Evolutionary conservation across 2,797 vertebrate species (phyloP), one percentile per base, ranked within the genome.

Genomic region (Eulemur albifrons): DNA sequence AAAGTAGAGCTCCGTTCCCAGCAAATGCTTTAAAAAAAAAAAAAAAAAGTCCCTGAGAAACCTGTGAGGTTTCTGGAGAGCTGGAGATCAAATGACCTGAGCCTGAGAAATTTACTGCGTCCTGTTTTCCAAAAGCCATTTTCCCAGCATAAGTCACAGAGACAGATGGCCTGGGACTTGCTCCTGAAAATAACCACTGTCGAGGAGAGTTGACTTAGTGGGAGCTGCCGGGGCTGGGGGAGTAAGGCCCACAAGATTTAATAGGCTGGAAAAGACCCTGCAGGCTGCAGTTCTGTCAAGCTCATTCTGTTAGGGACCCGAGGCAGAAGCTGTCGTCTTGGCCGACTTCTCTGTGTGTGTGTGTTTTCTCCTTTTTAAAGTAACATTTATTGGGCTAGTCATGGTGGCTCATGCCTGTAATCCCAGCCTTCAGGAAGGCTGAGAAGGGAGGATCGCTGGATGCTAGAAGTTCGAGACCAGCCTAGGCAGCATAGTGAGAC

Each of bases 71-170:
- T 65, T 65, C 32, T 65, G 61, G 93, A 84, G 59, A 61, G 38
- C 59, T 40, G 6, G 35, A 52, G 90, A 94, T 90, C 95, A 88
- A 88, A 93, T 81, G 75, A 87, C 72, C 72, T 72, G 79, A 94
- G 90, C 92, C 90, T 97, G 97, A 97, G 96, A 96, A 95, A 97
- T 94, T 87, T 91, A 96, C 67, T 59, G 45, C 0, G 1, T 81
- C 82, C 95, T 77, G 52, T 88, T 91, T 96, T 93, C 88, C 93
- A 88, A 69, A 92, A 95, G 90, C 84, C 59, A 38, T 77, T 97
- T 97, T 97, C 96, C 96, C 97, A 97, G 21, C 48, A 1, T 97
- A 94, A 97, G 95, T 98, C 89, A 90, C 94, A 93, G 86, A 97
- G 96, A 96, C 92, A 97, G 89, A 96, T 94, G 94, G 76, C 96